phyloP scores from a whole-genome alignment of 2,888 invertebrate species.

The Pseudeuparius sepicola region DNA sequence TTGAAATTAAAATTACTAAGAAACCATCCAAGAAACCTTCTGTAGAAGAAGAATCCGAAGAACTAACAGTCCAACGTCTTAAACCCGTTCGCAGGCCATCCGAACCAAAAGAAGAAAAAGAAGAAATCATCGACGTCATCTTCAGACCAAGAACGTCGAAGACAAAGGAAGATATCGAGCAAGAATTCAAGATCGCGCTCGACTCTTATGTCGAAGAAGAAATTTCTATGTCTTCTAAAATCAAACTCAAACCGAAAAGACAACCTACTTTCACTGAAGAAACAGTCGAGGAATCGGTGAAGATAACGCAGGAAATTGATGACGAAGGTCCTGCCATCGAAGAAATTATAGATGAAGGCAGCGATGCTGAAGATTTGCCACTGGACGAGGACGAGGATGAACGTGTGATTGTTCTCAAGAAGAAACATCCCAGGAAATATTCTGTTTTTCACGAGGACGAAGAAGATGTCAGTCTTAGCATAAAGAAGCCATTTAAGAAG shows the following conservation, averaged over 20 bases:
- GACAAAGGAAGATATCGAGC: conserved; percentile 79
- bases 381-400: conserved; percentile 50
- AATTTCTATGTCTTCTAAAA: conserved; percentile 75
- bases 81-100: conserved; percentile 58
- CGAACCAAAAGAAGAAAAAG: conserved; percentile 58
- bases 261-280: conserved; percentile 69
- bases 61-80: conserved; percentile 64
- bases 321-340: conserved; percentile 51
- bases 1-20: conserved; percentile 26
- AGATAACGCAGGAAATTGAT: conserved; percentile 54
- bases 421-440: conserved; percentile 43
- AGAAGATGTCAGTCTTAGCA: conserved; percentile 47
- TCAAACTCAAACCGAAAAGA: conserved; percentile 57
- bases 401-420: conserved; percentile 40
- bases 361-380: conserved; percentile 45
- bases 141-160: conserved; percentile 67
- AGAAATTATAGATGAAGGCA: conserved; percentile 56
- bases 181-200: conserved; percentile 78
- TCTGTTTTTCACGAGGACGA: conserved; percentile 53
- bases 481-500: conserved; percentile 39
- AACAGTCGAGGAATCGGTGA: conserved; percentile 65
- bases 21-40: conserved; percentile 40
- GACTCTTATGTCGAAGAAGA: conserved; percentile 83
- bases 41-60: conserved; percentile 51
- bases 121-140: conserved; percentile 70